phyloP scores from a whole-genome alignment of 2,888 invertebrate genomes.

The Cephus rjabovi region DNA sequence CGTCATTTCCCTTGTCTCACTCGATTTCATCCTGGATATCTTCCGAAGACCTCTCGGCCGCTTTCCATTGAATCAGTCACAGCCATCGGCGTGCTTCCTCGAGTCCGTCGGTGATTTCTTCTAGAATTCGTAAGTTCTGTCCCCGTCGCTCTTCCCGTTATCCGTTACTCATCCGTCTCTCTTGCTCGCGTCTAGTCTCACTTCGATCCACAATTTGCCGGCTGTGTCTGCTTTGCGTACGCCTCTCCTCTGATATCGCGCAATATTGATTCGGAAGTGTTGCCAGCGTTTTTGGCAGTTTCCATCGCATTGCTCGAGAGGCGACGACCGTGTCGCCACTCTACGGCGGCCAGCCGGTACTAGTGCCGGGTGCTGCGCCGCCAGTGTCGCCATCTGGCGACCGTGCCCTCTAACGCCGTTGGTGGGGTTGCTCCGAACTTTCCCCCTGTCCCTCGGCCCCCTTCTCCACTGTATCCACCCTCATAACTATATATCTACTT shows the following conservation, averaged over 20 bases:
- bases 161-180: not conserved
- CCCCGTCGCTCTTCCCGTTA: not conserved
- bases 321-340: not conserved
- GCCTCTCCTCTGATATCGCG: not conserved
- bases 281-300: constrained; percentile 25
- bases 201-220: not conserved
- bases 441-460: not conserved
- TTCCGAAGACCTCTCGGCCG: not conserved
- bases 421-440: not conserved
- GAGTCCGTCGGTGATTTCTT: not conserved
- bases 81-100: not conserved
- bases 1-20: not conserved
- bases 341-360: not conserved
- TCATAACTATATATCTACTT: constrained; percentile 10
- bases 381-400: constrained; percentile 42
- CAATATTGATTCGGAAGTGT: constrained; percentile 3
- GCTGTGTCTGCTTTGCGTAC: not conserved
- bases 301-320: not conserved
- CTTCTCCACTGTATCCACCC: constrained; percentile 9
- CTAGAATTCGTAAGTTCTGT: not conserved
- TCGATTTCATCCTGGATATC: not conserved
- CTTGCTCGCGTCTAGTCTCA: not conserved
- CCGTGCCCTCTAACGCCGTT: constrained; percentile 38
- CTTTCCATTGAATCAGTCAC: not conserved
- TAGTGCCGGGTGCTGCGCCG: not conserved